Evolutionary conservation across 2,113 vertebrate species (phyloP), one percentile per base, ranked within the genome.

Genomic region (Anguilla japonica): DNA sequence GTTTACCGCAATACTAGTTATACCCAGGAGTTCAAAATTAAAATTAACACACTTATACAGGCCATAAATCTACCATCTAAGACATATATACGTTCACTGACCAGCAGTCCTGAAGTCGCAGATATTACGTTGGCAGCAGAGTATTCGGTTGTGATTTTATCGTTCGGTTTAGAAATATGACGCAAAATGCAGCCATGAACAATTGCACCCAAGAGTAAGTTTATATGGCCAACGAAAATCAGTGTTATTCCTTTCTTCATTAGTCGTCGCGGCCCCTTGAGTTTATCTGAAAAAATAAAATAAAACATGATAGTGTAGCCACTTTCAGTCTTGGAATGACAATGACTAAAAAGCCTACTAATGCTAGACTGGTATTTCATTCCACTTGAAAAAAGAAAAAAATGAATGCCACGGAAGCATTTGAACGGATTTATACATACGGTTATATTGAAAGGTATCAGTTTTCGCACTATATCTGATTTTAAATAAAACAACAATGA

Each of bases 161-260:
- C 93, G 40, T 81, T 89, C 41, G 98, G 95, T 84, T 96, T 96
- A 34, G 97, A 96, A 80, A 98, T 96, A 83, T 98, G 98, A 22
- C 98, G 95, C 41, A 99, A 94, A 8, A 99, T 95, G 0, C 93
- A 97, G 67, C 98, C 98, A 57, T 98, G 98, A 79, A 98, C 96
- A 82, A 99, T 97, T 3, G 98, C 97, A 0, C 97, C 97, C 79
- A 98, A 90, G 85, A 97, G 96, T 86, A 98, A 96, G 91, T 96
- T 97, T 29, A 97, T 86, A 89, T 99, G 97, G 43, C 98, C 98
- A 2, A 98, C 92, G 79, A 98, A 92, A 84, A 99, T 97, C n/a
- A 99, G 94, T 0, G 91, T 92, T 3, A 98, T 91, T 0, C 98
- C 97, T 9, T 92, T 91, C 20, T 94, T 95, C 97, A 97, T 98